Evolutionary conservation across 2,888 invertebrate genomes (phyloP), one percentile per base, ranked within the genome.

Genomic region (Apodemia duryi): DNA sequence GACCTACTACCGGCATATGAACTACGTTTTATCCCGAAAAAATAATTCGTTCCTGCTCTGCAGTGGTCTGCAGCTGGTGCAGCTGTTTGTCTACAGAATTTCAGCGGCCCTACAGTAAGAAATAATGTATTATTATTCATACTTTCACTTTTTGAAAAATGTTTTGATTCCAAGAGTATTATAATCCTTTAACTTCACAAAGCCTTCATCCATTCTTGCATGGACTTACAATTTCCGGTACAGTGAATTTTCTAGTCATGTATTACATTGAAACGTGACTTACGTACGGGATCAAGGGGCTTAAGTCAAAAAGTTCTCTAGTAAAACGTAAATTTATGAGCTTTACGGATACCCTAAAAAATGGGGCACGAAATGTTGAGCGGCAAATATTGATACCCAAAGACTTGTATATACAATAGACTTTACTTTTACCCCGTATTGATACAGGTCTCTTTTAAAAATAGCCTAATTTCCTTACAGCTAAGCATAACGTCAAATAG

Each of bases 201-300:
- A 57, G 32, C 57, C 32, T 57, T 57, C 28, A 46, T 46, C 46
- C 13, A 32, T 28, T 57, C 11, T 57, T 32, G 57, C 11, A 29
- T 32, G 28, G 11, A 57, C 13, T 57, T 32, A 32, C 57, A 32
- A 11, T 57, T 29, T 57, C 57, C 57, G 57, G 57, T 57, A 57
- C 29, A 29, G 57, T 28, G 57, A 29, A 11, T 57, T 57, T 57
- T 57, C 57, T 57, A 57, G 57, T 57, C 57, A 57, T 57, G 57
- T 57, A 57, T 57, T 57, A 57, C 57, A 57, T 57, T 57, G 57
- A 29, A 57, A 57, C 57, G 57, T 57, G 57, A 57, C 57, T 57
- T 57, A 57, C 57, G 10, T 57, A 57, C 57, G 57, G 57, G 57
- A 57, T 57, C 57, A 57, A 57, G 57, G 57, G 57, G 32, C 57